Evolutionary conservation across 92 coral and sea anemone species (phyloP).

Genomic region (Diadumene lineata): DNA sequence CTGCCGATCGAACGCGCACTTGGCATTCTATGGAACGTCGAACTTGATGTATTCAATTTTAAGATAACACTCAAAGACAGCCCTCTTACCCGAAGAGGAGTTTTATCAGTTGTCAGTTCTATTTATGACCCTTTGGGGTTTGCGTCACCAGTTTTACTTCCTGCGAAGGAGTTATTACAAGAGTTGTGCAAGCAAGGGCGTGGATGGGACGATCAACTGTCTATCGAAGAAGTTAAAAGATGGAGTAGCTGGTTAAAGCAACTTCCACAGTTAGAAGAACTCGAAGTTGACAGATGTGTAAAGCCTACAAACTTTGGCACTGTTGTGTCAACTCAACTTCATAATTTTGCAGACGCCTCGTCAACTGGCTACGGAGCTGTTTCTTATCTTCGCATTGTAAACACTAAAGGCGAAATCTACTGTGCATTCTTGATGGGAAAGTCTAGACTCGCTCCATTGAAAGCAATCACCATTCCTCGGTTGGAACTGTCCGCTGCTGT

Average conservation of each 20-base stretch:
- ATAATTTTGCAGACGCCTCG: constrained; percentile 42
- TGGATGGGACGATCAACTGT: constrained; percentile 35
- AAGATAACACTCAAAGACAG: constrained; percentile 37
- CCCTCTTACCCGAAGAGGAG: constrained; percentile 43
- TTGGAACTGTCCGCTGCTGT: constrained; percentile 38
- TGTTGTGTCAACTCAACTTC: constrained; percentile 44
- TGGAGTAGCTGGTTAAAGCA: constrained; percentile 43
- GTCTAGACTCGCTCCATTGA: constrained; percentile 23
- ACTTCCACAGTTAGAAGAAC: constrained; percentile 36
- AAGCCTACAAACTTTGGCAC: constrained; percentile 43
- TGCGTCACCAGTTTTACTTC: constrained; percentile 27
- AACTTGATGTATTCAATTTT: constrained; percentile 36
- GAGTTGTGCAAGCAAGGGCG: constrained; percentile 47
- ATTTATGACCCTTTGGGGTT: constrained; percentile 50
- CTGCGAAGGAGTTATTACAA: constrained; percentile 33
- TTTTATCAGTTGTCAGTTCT: constrained; percentile 40
- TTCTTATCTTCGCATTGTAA: constrained; percentile 17
- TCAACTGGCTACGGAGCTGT: constrained; percentile 19
- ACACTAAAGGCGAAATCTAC: not conserved
- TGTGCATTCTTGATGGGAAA: constrained; percentile 25
- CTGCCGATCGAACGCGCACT: constrained; percentile 45
- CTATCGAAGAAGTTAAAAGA: constrained; percentile 22
- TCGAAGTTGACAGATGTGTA: constrained; percentile 29
- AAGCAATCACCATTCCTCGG: constrained; percentile 26
- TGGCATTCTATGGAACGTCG: constrained; percentile 44